phyloP scores from a whole-genome alignment of 1,140 invertebrate genomes.

The Drosophila sucinea region DNA sequence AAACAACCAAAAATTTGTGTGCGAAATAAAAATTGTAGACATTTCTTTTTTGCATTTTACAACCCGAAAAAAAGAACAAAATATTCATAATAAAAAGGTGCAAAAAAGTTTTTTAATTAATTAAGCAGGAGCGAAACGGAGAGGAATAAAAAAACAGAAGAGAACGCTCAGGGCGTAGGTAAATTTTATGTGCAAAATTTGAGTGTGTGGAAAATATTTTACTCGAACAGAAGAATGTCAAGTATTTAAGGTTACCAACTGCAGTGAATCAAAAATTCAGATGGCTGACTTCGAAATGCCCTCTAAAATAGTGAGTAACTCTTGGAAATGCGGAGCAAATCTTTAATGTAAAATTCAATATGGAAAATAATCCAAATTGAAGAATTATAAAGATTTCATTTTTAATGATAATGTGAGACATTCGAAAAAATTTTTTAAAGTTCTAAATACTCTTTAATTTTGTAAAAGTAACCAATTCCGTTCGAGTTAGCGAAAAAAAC shows the following conservation, averaged over 20 bases:
- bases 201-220: slow-evolving; percentile 30
- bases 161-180: slow-evolving; percentile 12
- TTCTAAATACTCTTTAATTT: too few relatives aligned
- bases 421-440: too few relatives aligned
- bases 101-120: slow-evolving; percentile 78
- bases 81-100: slow-evolving; percentile 46
- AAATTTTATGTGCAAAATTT: slow-evolving; percentile 51
- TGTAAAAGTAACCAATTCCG: too few relatives aligned
- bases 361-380: too few relatives aligned
- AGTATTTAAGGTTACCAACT: slow-evolving; percentile 33
- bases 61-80: slow-evolving; percentile 16
- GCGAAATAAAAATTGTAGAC: slow-evolving; percentile 72
- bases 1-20: slow-evolving; percentile 25
- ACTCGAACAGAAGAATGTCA: slow-evolving; percentile 32
- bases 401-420: too few relatives aligned
- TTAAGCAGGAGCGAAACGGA: slow-evolving; percentile 45
- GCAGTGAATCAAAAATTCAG: background rate
- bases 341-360: too few relatives aligned
- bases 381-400: too few relatives aligned
- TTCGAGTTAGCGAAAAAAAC: too few relatives aligned
- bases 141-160: slow-evolving; percentile 12
- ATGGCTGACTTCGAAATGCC: background rate
- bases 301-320: background rate
- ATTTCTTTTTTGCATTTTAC: slow-evolving; percentile 49
- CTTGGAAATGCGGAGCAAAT: too few relatives aligned